Percentiles rank a stretch among this genome's conserved stretches.
phyloP scores from a whole-genome alignment of 2,797 vertebrate genomes.

The Melanogrammus aeglefinus region DNA sequence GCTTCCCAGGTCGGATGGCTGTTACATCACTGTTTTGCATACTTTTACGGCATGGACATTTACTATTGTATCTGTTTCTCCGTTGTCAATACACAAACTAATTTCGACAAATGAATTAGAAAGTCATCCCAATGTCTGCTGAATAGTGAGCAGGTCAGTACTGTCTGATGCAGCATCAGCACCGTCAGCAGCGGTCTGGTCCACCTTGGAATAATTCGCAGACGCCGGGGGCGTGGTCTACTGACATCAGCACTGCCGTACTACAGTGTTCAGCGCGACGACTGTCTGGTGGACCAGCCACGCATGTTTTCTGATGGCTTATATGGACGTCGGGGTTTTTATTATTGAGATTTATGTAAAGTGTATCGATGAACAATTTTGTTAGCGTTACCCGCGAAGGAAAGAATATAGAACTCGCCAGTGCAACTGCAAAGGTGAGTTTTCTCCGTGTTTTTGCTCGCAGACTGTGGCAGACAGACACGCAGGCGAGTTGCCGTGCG shows the following conservation, averaged over 20 bases:
- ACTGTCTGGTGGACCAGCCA: slow-evolving; percentile 57
- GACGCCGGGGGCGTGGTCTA: slow-evolving; percentile 60
- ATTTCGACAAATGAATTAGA: too few species aligned
- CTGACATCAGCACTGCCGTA: slow-evolving; percentile 61
- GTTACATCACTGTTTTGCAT: neutral
- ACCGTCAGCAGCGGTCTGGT: slow-evolving; percentile 1
- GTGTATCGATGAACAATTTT: slow-evolving; percentile 16
- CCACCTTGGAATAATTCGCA: slow-evolving; percentile 40
- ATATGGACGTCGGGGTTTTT: slow-evolving; percentile 32
- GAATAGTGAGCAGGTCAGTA: neutral
- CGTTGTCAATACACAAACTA: too few species aligned
- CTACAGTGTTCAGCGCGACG: slow-evolving; percentile 52
- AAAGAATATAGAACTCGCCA: neutral
- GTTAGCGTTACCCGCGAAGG: slow-evolving; percentile 4
- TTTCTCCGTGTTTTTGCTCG: slow-evolving; percentile 7
- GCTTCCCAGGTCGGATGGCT: neutral
- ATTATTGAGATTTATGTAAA: slow-evolving; percentile 8
- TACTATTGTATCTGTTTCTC: too few species aligned
- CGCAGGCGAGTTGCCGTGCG: slow-evolving; percentile 29
- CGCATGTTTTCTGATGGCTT: slow-evolving; percentile 46
- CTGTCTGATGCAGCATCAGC: neutral
- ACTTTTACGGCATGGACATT: neutral
- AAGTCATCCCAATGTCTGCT: neutral
- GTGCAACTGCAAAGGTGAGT: slow-evolving; percentile 41
- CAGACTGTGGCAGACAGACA: slow-evolving; percentile 30